A percentile compares a stretch with the other conserved stretches of the same genome.
Evolutionary conservation across 2,113 vertebrate species (phyloP).

Genomic region (Emydura subglobosa): DNA sequence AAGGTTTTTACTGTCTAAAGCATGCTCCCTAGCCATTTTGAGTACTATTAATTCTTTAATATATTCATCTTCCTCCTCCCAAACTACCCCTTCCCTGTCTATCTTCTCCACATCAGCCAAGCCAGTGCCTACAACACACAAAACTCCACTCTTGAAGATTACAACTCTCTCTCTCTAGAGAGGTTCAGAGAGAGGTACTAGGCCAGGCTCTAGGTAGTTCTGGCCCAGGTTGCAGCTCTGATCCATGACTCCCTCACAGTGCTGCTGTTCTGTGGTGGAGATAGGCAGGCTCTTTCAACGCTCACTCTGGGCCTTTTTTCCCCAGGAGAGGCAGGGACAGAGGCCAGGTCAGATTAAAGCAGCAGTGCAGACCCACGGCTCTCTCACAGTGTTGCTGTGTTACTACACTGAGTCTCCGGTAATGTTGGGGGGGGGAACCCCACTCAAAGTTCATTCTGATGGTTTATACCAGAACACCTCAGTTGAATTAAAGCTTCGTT

Average conservation of each 20-base stretch:
- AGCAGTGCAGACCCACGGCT: neutral
- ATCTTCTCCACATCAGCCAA: neutral
- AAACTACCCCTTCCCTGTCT: neutral
- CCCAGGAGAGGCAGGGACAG: neutral
- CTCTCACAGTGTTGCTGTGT: neutral
- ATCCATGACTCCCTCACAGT: neutral
- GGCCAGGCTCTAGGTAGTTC: neutral
- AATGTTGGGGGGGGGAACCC: neutral
- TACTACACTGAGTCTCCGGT: neutral
- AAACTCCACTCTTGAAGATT: neutral
- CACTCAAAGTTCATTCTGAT: neutral
- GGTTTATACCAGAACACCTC: neutral
- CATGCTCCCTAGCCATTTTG: neutral
- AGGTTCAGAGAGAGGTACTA: neutral
- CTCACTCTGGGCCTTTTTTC: neutral
- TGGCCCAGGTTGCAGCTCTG: accelerated
- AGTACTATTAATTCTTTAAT: neutral
- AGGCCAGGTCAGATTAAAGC: neutral
- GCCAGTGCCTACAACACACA: neutral
- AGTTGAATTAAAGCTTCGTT: neutral
- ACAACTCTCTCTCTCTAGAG: neutral
- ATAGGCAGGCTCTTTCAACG: accelerated
- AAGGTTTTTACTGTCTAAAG: accelerated
- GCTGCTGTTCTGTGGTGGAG: neutral
- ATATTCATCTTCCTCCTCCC: neutral